A percentile compares a stretch with the other conserved stretches of the same genome.
Conservation (phyloP, 2,113 vertebrate species). For the Ivindomyrus marchei region DNA sequence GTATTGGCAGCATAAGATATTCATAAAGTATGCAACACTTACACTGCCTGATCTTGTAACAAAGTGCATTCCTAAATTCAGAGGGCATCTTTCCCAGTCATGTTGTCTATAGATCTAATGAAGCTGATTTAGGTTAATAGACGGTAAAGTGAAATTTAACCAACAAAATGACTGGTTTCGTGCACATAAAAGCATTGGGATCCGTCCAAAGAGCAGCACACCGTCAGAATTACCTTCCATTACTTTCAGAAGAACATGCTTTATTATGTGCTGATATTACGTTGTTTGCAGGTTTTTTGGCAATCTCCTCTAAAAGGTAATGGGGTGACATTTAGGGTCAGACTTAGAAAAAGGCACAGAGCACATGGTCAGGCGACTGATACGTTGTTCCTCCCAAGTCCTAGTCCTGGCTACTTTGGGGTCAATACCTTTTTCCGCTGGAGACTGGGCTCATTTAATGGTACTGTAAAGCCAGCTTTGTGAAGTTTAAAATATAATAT, state of each 20-base stretch:
- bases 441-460: background rate
- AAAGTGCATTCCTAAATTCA: background rate
- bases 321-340: constrained; percentile 21
- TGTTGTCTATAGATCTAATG: background rate
- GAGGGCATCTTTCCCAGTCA: background rate
- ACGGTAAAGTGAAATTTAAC: constrained; percentile 8
- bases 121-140: background rate
- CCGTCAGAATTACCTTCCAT: background rate
- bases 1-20: background rate
- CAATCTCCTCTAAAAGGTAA: constrained; percentile 6
- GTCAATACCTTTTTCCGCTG: background rate
- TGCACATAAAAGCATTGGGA: constrained; percentile 3
- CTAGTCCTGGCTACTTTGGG: background rate
- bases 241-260: background rate
- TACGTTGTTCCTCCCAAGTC: background rate
- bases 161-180: background rate
- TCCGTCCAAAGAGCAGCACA: background rate
- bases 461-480: background rate
- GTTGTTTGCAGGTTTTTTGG: background rate
- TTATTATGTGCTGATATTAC: background rate
- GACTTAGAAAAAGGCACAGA: background rate
- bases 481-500: constrained; percentile 7
- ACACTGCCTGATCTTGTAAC: background rate
- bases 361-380: background rate
- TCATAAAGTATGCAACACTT: background rate